Percentiles rank a stretch among this genome's conserved stretches.
These are phyloP conservation scores for Prinia subflava DNA, from an alignment of 2,113 vertebrate species.

Conservation along the genomic window DNA sequence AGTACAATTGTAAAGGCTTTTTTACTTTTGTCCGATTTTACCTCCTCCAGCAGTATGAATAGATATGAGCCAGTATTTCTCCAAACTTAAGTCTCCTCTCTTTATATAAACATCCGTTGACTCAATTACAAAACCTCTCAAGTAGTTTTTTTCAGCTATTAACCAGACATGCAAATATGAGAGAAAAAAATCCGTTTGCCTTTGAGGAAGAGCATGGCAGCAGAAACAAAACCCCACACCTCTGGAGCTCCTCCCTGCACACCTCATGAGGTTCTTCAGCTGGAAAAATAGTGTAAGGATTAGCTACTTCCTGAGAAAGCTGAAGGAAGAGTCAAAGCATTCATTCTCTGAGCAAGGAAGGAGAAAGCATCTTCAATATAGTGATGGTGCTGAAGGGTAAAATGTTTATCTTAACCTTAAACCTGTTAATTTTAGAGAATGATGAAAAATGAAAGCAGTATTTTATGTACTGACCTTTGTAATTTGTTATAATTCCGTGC, in stretches of 20 bases:
- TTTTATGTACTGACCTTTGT: neutral
- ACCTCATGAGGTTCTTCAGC: neutral
- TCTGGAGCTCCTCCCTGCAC: neutral
- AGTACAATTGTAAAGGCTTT: neutral
- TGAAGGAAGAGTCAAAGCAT: neutral
- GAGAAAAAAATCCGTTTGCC: neutral
- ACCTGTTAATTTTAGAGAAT: neutral
- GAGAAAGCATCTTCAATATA: neutral
- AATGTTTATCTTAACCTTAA: neutral
- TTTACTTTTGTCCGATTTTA: neutral
- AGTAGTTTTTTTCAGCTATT: neutral
- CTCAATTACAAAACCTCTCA: neutral
- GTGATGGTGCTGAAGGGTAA: neutral
- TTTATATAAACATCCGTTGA: neutral
- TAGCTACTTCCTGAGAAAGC: neutral
- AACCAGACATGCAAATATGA: neutral
- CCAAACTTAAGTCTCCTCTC: neutral
- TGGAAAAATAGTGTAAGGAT: neutral
- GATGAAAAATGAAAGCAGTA: neutral
- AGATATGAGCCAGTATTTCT: neutral
- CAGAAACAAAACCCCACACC: rapidly evolving
- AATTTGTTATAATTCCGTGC: neutral
- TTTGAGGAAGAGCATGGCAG: neutral
- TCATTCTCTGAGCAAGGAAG: neutral
- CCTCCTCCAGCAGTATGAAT: neutral